A percentile compares a stretch with the other conserved stretches of the same genome.
These are phyloP conservation scores for Pseudorectes ferrugineus DNA, from an alignment of 2,113 vertebrate genomes.

Conservation along the genomic window DNA sequence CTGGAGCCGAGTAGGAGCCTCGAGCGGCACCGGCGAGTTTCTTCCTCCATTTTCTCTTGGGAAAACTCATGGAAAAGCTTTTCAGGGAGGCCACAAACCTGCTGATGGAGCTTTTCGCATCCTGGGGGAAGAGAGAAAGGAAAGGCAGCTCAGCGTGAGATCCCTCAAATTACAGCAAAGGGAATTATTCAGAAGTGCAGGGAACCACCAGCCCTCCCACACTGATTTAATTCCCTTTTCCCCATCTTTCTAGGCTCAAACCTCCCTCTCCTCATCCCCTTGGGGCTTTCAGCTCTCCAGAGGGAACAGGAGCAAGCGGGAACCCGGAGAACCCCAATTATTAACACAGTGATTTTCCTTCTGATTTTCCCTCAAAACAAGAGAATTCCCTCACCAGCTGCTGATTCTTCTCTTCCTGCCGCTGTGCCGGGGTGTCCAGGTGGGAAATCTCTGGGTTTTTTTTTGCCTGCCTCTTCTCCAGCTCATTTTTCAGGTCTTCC, in stretches of 20 bases:
- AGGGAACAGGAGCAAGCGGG: rapidly evolving
- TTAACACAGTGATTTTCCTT: background rate
- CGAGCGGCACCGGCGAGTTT: rapidly evolving
- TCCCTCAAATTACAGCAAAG: background rate
- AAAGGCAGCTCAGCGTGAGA: rapidly evolving
- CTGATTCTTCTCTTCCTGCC: background rate
- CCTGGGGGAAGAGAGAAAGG: background rate
- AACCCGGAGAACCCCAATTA: background rate
- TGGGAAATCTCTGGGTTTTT: background rate
- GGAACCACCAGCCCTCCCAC: background rate
- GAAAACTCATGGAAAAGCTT: rapidly evolving
- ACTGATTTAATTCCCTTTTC: background rate
- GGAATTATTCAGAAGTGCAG: rapidly evolving
- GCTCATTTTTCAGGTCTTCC: conserved; percentile 22
- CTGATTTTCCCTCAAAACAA: background rate
- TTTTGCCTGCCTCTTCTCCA: background rate
- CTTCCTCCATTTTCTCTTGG: background rate
- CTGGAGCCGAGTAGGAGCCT: too few relatives aligned
- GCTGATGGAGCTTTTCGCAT: background rate
- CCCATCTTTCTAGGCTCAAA: background rate
- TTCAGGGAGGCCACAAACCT: background rate
- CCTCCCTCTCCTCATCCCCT: background rate
- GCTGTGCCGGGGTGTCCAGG: background rate
- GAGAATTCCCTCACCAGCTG: background rate
- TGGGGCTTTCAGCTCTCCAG: too few relatives aligned